Conservation (phyloP, 92 coral and sea anemone genomes). For the Plumapathes pennacea region DNA sequence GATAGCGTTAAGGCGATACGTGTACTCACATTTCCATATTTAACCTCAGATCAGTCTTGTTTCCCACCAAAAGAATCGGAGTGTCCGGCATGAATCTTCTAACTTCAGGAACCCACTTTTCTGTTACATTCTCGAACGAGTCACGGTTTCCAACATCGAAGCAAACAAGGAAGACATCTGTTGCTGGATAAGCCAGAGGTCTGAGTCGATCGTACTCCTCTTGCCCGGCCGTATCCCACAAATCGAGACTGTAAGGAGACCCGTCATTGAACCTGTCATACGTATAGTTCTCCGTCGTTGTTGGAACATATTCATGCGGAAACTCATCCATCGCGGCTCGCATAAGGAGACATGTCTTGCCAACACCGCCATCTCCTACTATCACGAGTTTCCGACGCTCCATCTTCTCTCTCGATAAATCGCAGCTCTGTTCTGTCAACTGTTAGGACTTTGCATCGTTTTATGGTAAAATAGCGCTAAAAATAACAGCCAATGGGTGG, state of each 20-base stretch:
- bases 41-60: constrained; percentile 39
- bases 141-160: constrained; percentile 40
- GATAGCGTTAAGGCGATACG: too few species aligned
- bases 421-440: too few species aligned
- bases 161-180: constrained; percentile 52
- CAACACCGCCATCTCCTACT: constrained; percentile 88
- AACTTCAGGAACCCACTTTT: constrained; percentile 47
- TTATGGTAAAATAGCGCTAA: too few species aligned
- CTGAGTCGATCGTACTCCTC: constrained; percentile 89
- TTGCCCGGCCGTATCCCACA: constrained; percentile 93
- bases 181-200: constrained; percentile 51
- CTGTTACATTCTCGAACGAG: constrained; percentile 44
- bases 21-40: constrained; percentile 2
- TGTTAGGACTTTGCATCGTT: too few species aligned
- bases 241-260: constrained; percentile 20
- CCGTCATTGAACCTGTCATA: constrained; percentile 33
- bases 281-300: constrained; percentile 69
- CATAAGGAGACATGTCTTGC: constrained; percentile 70
- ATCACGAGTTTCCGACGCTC: constrained; percentile 60
- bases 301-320: constrained; percentile 69
- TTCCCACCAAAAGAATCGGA: constrained; percentile 47
- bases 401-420: too few species aligned
- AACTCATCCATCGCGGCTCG: constrained; percentile 40
- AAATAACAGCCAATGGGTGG: too few species aligned
- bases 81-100: constrained; percentile 15